Conservation (phyloP, 2,888 invertebrate genomes). For the Pachymerium ferrugineum region DNA sequence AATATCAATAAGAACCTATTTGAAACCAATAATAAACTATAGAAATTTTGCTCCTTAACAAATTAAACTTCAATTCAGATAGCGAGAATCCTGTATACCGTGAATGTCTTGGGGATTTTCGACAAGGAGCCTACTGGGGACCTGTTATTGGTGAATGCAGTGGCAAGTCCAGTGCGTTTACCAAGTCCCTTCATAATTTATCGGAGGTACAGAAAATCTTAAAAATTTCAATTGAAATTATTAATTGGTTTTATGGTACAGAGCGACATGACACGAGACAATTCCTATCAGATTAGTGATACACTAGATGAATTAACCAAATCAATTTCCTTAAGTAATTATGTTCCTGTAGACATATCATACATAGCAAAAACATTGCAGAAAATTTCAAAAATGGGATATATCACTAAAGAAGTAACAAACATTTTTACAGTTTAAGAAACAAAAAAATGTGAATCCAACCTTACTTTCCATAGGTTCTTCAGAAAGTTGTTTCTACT, state of each 20-base stretch:
- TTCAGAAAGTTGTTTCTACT: not conserved
- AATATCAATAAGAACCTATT: no score
- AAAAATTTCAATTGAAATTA: not conserved
- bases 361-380: constrained; percentile 27
- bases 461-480: not conserved
- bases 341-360: not conserved
- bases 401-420: not conserved
- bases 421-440: no score
- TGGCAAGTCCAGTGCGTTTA: not conserved
- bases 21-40: no score
- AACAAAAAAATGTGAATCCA: no score
- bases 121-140: not conserved
- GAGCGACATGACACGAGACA: not conserved
- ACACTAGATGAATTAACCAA: not conserved
- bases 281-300: not conserved
- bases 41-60: no score
- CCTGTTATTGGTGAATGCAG: not conserved
- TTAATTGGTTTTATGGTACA: not conserved
- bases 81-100: not conserved
- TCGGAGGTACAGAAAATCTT: not conserved
- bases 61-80: not conserved
- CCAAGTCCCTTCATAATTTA: not conserved
- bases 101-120: constrained; percentile 6
- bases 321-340: not conserved
- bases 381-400: not conserved